phyloP scores from a whole-genome alignment of 1,140 invertebrate species.

The Nephila pilipes region DNA sequence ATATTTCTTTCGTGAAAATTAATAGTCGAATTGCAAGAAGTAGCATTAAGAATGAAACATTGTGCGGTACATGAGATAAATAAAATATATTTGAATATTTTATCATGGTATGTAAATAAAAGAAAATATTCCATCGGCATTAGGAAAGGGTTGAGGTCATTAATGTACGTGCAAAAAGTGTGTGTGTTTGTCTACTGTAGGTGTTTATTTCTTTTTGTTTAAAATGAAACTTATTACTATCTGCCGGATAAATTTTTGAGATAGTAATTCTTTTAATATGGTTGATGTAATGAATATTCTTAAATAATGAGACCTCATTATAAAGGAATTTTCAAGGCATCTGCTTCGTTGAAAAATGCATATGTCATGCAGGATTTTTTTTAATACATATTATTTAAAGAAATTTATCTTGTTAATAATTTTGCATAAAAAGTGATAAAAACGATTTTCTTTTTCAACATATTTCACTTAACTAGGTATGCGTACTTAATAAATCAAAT shows the following conservation, averaged over 20 bases:
- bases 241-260: not conserved
- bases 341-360: too few relatives aligned
- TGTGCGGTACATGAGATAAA: not conserved
- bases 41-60: not conserved
- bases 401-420: too few relatives aligned
- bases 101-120: not conserved
- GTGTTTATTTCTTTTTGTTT: not conserved
- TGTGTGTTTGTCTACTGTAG: not conserved
- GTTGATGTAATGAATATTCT: not conserved
- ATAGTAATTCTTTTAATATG: not conserved
- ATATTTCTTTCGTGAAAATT: not conserved
- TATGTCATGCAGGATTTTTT: too few relatives aligned
- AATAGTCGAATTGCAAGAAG: not conserved
- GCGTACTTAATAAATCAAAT: too few relatives aligned
- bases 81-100: not conserved
- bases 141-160: not conserved
- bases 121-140: not conserved
- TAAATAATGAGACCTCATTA: not conserved
- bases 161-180: not conserved
- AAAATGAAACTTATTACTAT: not conserved
- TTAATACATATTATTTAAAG: too few relatives aligned
- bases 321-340: too few relatives aligned
- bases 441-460: too few relatives aligned
- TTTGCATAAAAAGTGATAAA: too few relatives aligned
- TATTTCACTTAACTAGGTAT: too few relatives aligned